Base-by-base conservation (phyloP, 2,113 vertebrate species). In the Pseudonaja textilis region DNA sequence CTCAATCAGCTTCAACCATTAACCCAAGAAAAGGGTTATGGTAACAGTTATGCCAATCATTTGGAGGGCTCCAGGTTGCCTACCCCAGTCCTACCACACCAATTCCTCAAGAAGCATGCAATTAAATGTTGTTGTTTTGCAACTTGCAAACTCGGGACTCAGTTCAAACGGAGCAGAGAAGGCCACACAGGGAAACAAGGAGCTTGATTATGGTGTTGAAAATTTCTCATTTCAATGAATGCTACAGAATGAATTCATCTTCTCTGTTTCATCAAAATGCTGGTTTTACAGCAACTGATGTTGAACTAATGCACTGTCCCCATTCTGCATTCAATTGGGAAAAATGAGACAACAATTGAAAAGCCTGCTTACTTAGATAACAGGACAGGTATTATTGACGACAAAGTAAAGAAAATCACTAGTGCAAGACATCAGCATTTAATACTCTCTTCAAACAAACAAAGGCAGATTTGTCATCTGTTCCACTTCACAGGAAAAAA, bases 371-470 rank as follows among this genome's bases (percentile, higher is more conserved):
- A 92, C 86, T 93, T 92, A 93, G 95, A 95, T 93, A 94, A 97
- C 96, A 89, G 88, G 91, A 57, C 2, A 93, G 85, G 88, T 94
- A 95, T 93, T 97, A 86, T 90, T 94, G 74, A 86, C 85, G 81
- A 86, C 57, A 94, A 81, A 2, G 1, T 91, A 93, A 96, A 94
- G 87, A 74, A 55, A 93, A 87, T 52, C 85, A 18, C 20, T 61
- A 89, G 81, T 90, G 50, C 88, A 91, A 94, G 91, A 90, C 88
- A 92, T 93, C 92, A 93, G 93, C 91, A 61, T 94, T 96, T 95
- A 92, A 92, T 96, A 95, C 94, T 94, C 89, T 90, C 93, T 95
- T 94, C 93, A 94, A 88, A 56, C 39, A 87, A 89, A 94, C 93
- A 85, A 81, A 94, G 94, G 87, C 90, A n/a, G 85, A 89, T 52